Base-by-base conservation (phyloP, 2,888 invertebrate species). In the Drosophila borealis region DNA sequence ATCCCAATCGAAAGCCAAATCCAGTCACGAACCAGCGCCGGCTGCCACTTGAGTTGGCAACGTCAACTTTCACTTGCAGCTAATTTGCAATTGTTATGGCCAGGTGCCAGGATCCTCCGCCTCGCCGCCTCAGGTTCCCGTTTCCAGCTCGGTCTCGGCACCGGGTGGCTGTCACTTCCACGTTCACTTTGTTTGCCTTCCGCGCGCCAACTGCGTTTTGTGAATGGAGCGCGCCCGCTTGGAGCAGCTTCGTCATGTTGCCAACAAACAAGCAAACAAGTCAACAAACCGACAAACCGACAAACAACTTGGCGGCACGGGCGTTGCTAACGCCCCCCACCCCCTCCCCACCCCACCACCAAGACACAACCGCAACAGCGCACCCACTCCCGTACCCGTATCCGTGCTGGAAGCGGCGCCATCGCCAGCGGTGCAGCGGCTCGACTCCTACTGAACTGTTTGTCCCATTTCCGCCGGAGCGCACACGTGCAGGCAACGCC, bases 181-280 rank as follows among this genome's bases (percentile, higher is more conserved):
- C 81, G 82, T 86, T 72, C 84, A 71, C 78, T 72, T 68, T 74
- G 86, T 63, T 83, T 60, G 85, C 75, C 70, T 69, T 79, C 66
- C 80, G 75, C 75, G 74, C 73, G 70, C 68, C 74, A 78, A 87
- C 88, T 89, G 82, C 70, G 78, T 78, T 89, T 88, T 88, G 88
- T 88, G 89, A 89, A 88, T 89, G 88, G 81, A 81, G 55, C 63
- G 55, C 63, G 14, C 46, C 25, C 51, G 67, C 55, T 36, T 37
- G 44, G 54, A 56, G 68, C 71, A 39, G 60, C 60, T 75, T 66
- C 64, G 80, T 80, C 80, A 80, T 80, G 80, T 72, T 80, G 67
- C 64, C 76, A 76, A 65, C 73, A 76, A 75, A 72, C 72, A 72
- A 70, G 13, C 61, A 55, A 50, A 60, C 56, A 62, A 41, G 33